Base-by-base conservation (phyloP, 2,113 vertebrate species). In the Dasyprocta punctata region DNA sequence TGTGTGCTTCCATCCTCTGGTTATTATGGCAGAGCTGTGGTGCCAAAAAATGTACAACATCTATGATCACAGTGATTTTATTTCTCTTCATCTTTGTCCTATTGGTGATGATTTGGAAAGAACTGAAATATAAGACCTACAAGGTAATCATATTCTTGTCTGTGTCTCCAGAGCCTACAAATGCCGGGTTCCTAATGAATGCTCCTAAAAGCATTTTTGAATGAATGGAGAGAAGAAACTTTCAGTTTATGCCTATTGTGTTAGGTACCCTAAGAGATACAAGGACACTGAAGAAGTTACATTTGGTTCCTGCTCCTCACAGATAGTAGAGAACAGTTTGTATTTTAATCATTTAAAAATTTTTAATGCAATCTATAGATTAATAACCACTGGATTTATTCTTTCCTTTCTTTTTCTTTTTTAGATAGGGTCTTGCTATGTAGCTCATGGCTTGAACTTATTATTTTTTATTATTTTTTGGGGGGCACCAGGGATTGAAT, bases 291-390 rank as follows among this genome's bases (percentile, higher is more conserved):
- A 65, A 80, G 67, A 86, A 28, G 3, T 90, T 75, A 19, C 38
- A 17, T 17, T 7, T 47, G 47, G 20, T 41, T 71, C 49, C 13
- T 9, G 5, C 52, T n/a, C 36, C 65, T 80, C 38, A 52, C 13
- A 52, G 81, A 93, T 28, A 17, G 22, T 65, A 36, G 2, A 60
- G 10, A 24, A 54, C 20, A 47, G 24, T 58, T 78, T 95, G 58
- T 80, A 89, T 78, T 87, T 30, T 38, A 73, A 58, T 89, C 84
- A 41, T 82, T 92, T 81, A n/a, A 52, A 49, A 33, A 33, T 7
- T 73, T 54, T 69, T 92, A 92, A 54, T 83, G 7, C 7, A 63
- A 86, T 13, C 20, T 19, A 44, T 38, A 36, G 58, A 60, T 69
- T 80, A 41, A 78, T 87, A 86, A 86, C n/a, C 47, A 47, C 10